phyloP scores from a whole-genome alignment of 2,113 vertebrate genomes.

The Odontophorus gujanensis region DNA sequence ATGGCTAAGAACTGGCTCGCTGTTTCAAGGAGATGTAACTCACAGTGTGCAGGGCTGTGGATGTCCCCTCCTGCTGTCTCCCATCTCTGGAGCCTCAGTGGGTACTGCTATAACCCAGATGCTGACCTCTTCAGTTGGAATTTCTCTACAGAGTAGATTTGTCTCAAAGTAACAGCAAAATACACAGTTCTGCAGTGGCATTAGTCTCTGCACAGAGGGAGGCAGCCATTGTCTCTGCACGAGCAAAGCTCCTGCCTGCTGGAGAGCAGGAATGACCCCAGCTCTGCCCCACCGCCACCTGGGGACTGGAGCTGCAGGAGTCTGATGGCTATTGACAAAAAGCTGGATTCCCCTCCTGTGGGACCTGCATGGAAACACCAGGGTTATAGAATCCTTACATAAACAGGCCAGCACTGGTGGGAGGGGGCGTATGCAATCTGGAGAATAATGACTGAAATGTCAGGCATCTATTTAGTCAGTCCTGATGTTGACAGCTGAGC shows the following conservation, averaged over 20 bases:
- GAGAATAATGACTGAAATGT: constrained; percentile 39
- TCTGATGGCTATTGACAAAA: neutral
- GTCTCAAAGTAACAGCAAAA: neutral
- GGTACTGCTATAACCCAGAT: neutral
- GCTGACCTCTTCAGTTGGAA: rapidly evolving
- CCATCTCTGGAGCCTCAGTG: rapidly evolving
- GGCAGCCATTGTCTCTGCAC: neutral
- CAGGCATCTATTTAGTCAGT: constrained; percentile 32
- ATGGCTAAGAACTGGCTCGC: neutral
- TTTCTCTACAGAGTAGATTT: neutral
- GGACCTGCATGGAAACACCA: neutral
- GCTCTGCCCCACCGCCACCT: neutral
- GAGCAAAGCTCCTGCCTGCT: neutral
- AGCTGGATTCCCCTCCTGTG: neutral
- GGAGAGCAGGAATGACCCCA: neutral
- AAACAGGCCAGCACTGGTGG: constrained; percentile 6
- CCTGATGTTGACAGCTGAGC: constrained; percentile 30
- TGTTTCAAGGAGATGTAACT: neutral
- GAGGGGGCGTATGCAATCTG: neutral
- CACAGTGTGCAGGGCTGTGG: rapidly evolving
- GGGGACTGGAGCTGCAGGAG: neutral
- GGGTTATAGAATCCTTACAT: neutral
- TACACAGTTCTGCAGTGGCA: neutral
- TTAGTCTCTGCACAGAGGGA: neutral
- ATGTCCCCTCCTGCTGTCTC: neutral